phyloP scores from a whole-genome alignment of 2,113 vertebrate genomes.

The Sinosuthora webbiana region DNA sequence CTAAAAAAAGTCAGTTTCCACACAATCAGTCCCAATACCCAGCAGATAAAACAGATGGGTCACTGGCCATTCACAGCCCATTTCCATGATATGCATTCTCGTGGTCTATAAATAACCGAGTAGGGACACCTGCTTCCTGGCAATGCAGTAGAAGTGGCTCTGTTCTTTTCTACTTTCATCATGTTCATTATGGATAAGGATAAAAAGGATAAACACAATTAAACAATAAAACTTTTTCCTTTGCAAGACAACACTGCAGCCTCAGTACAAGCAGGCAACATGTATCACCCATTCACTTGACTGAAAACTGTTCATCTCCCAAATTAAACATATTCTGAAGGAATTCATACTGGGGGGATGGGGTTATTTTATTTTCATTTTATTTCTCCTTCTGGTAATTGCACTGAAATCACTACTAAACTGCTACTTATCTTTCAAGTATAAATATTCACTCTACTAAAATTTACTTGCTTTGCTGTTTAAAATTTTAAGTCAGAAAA shows the following conservation, averaged over 20 bases:
- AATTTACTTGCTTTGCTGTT: neutral
- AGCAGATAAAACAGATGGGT: slow-evolving; percentile 46
- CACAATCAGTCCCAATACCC: neutral
- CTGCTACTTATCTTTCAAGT: neutral
- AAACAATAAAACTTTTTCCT: neutral
- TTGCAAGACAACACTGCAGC: neutral
- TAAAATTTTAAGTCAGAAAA: neutral
- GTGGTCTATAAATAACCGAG: slow-evolving; percentile 26
- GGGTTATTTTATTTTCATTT: neutral
- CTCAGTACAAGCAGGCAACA: neutral
- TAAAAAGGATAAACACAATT: neutral
- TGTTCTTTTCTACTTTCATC: neutral
- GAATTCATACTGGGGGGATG: neutral
- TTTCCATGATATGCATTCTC: neutral
- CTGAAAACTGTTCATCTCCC: neutral
- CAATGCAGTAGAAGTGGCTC: neutral
- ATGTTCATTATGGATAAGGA: neutral
- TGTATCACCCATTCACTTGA: neutral
- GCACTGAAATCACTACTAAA: neutral
- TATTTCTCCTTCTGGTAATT: neutral
- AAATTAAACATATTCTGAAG: neutral
- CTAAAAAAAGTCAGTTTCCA: neutral
- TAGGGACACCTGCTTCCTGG: slow-evolving; percentile 8
- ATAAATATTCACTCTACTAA: neutral
- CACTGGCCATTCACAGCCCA: neutral